phyloP scores from a whole-genome alignment of 2,888 invertebrate species.

The Malacosoma neustria region DNA sequence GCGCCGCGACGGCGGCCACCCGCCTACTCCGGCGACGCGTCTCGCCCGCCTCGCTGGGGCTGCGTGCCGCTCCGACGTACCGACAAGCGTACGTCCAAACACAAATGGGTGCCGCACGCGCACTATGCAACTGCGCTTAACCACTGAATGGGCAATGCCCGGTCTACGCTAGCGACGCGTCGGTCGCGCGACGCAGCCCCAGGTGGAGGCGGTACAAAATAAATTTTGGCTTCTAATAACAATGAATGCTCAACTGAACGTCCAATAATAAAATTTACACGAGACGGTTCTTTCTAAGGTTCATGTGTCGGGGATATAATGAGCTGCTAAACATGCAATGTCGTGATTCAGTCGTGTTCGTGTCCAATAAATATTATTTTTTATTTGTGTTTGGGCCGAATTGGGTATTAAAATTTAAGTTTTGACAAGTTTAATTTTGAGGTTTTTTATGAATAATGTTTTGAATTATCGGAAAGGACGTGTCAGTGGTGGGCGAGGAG shows the following conservation, averaged over 20 bases:
- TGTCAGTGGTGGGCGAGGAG: conserved; percentile 38
- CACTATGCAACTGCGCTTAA: conserved; percentile 3
- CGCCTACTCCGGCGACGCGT: conserved; percentile 35
- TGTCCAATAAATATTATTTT: conserved; percentile 34
- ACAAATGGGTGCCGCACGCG: conserved; percentile 13
- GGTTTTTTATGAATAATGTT: conserved; percentile 12
- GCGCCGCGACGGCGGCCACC: conserved; percentile 24
- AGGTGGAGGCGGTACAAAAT: conserved; percentile 42
- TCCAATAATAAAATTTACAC: conserved; percentile 50
- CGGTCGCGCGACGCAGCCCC: conserved; percentile 50
- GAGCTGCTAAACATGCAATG: conserved; percentile 73
- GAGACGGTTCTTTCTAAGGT: conserved; percentile 66
- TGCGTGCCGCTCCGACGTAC: conserved; percentile 23
- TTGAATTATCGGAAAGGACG: conserved; percentile 31
- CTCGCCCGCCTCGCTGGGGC: conserved; percentile 43
- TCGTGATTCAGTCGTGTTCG: conserved; percentile 61
- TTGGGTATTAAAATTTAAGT: conserved; percentile 18
- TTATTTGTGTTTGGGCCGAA: conserved; percentile 54
- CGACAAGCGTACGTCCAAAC: conserved; percentile 19
- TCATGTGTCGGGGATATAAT: conserved; percentile 66
- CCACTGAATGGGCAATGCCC: conserved; percentile 10
- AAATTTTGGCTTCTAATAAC: conserved; percentile 48
- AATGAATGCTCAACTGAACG: conserved; percentile 54
- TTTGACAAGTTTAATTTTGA: conserved; percentile 27
- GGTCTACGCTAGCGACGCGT: conserved; percentile 22